Conservation (phyloP, 2,797 vertebrate species). For the Chiloscyllium punctatum region DNA sequence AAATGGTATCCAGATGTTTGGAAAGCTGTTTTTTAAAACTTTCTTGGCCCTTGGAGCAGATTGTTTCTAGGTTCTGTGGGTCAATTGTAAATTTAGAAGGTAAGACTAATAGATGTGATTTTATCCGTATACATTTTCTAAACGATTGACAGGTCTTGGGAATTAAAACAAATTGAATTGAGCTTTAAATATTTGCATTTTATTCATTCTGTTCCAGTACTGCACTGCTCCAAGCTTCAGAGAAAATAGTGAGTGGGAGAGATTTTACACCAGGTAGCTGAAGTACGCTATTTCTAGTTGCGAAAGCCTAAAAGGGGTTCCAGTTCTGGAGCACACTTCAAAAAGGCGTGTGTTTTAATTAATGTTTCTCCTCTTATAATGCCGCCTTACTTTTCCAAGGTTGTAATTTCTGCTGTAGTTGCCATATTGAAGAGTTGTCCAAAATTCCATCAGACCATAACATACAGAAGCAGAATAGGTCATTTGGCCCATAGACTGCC, state of each 20-base stretch:
- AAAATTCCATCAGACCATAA: neutral
- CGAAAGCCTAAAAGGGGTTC: neutral
- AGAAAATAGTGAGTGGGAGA: neutral
- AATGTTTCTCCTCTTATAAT: neutral
- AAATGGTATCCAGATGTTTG: slow-evolving; percentile 27
- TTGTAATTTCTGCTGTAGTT: neutral
- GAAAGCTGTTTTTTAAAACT: neutral
- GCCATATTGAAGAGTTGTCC: neutral
- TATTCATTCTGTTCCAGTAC: neutral
- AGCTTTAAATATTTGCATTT: neutral
- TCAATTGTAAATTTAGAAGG: neutral
- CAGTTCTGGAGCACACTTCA: neutral
- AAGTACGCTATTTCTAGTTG: neutral
- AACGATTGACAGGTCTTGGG: neutral
- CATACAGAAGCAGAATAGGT: too few relatives aligned
- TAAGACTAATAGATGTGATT: neutral
- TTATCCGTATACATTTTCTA: neutral
- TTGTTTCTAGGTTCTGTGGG: neutral
- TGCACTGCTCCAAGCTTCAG: neutral
- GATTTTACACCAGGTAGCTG: neutral
- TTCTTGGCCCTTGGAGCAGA: neutral
- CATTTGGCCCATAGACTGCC: too few relatives aligned
- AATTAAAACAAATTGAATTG: neutral
- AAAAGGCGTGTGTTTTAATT: neutral
- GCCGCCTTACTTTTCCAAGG: neutral